Conservation (phyloP, 2,797 vertebrate species). For the Parauchenoglanis punctatus region DNA sequence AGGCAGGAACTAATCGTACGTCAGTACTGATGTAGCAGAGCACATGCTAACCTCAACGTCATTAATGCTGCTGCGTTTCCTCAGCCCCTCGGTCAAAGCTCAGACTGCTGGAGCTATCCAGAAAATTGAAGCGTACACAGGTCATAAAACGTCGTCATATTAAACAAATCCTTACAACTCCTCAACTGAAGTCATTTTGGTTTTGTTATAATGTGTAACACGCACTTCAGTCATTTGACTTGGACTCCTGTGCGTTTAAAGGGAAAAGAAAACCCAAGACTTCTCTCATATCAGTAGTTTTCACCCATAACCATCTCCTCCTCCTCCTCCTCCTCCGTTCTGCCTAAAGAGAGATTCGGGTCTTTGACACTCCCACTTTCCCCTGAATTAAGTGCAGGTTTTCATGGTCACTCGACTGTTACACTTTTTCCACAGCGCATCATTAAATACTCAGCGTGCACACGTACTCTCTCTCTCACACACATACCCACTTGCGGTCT, state of each 20-base stretch:
- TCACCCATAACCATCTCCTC: background rate
- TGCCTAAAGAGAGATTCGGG: background rate
- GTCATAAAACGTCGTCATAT: background rate
- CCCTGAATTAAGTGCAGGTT: background rate
- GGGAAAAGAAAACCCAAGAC: background rate
- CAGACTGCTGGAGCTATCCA: background rate
- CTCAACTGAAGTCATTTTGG: background rate
- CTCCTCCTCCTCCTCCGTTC: background rate
- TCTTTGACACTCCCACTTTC: background rate
- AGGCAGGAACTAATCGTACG: background rate
- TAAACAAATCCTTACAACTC: background rate
- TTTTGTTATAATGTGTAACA: background rate
- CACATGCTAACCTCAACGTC: too few relatives aligned
- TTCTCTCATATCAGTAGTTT: background rate
- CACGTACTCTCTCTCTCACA: background rate
- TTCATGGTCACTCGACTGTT: background rate
- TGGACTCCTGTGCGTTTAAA: background rate
- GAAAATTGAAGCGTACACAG: background rate
- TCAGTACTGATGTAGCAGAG: background rate
- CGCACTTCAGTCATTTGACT: background rate
- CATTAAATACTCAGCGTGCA: constrained; percentile 2
- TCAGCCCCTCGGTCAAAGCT: background rate
- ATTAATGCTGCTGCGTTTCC: too few relatives aligned
- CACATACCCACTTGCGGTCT: constrained; percentile 5
- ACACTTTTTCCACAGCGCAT: background rate